Base-by-base conservation (phyloP, 2,113 vertebrate genomes). In the Cricetomys ansorgei region DNA sequence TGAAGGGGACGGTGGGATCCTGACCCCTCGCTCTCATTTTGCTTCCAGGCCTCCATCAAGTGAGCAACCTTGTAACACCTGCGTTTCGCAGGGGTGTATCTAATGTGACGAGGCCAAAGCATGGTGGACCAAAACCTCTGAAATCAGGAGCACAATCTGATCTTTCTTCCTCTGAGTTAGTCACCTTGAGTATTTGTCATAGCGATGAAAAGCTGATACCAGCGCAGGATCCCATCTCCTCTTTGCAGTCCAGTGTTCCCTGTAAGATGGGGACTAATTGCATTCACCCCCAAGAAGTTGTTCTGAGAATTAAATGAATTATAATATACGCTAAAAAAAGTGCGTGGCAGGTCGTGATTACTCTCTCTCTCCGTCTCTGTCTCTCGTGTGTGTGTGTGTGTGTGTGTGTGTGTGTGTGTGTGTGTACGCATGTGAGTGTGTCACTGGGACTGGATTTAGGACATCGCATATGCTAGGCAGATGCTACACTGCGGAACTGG, bases 231-330 rank as follows among this genome's bases (percentile, higher is more conserved):
- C 65, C 62, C 53, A 25, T 73, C 40, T n/a, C 16, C 62, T 77
- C 69, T 62, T 77, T 69, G 45, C 70, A 9, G 34, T n/a, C 72
- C 48, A 40, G 37, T 37, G 70, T 55, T 72, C 37, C 25, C 67
- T 72, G 85, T 72, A 29, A 72, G 57, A 11, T 70, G 85, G 50
- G 50, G 23, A 59, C 55, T 23, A n/a, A 50, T 50, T n/a, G 23
- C 43, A 48, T 59, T 85, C 59, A 31, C 31, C 75, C n/a, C 89
- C 25, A 59, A 34, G 11, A 79, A 65, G 34, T 65, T 76, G 55
- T 73, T 83, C 37, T 81, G 73, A 95, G 55, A 67, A 67, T 55
- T 76, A 94, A 88, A 37, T 73, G 31, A 91, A 43, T 86, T 89
- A 72, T 70, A 48, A 59, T 79, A 62, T 9, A 7, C 31, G 10